These are phyloP conservation scores for Oegoconia quadripuncta DNA, from an alignment of 2,888 invertebrate genomes.

Conservation along the genomic window DNA sequence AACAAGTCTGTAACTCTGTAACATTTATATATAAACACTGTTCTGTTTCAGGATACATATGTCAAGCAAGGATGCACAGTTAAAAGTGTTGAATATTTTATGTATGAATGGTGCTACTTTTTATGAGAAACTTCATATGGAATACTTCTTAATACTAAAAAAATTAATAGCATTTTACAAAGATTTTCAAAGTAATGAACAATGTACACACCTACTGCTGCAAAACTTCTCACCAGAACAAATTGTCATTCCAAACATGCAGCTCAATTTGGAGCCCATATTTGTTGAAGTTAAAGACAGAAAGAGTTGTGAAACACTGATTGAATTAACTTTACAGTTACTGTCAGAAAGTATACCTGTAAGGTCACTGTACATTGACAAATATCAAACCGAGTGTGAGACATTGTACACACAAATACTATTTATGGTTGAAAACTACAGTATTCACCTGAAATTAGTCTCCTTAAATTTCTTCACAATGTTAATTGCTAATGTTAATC, in stretches of 20 bases:
- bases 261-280: slow-evolving; percentile 62
- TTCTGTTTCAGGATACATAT: slow-evolving; percentile 65
- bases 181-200: slow-evolving; percentile 27
- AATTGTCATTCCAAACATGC: slow-evolving; percentile 50
- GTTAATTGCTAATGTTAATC: slow-evolving; percentile 48
- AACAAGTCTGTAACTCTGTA: background rate
- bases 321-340: slow-evolving; percentile 53
- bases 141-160: slow-evolving; percentile 66
- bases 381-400: slow-evolving; percentile 31
- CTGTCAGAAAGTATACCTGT: slow-evolving; percentile 55
- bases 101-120: slow-evolving; percentile 71
- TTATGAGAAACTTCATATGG: slow-evolving; percentile 63
- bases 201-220: slow-evolving; percentile 35
- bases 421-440: slow-evolving; percentile 51
- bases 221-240: slow-evolving; percentile 67
- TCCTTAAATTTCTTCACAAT: slow-evolving; percentile 53
- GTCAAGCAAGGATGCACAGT: slow-evolving; percentile 75
- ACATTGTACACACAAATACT: slow-evolving; percentile 40
- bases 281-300: slow-evolving; percentile 53
- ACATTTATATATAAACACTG: slow-evolving; percentile 16
- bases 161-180: slow-evolving; percentile 64
- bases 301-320: slow-evolving; percentile 50
- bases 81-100: slow-evolving; percentile 75
- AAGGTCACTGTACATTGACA: slow-evolving; percentile 45
- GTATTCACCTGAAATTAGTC: slow-evolving; percentile 53